Percentiles rank a stretch among this genome's conserved stretches.
Conservation (phyloP, 35 echinoderm and acorn worm genomes). For the Anneissia japonica region DNA sequence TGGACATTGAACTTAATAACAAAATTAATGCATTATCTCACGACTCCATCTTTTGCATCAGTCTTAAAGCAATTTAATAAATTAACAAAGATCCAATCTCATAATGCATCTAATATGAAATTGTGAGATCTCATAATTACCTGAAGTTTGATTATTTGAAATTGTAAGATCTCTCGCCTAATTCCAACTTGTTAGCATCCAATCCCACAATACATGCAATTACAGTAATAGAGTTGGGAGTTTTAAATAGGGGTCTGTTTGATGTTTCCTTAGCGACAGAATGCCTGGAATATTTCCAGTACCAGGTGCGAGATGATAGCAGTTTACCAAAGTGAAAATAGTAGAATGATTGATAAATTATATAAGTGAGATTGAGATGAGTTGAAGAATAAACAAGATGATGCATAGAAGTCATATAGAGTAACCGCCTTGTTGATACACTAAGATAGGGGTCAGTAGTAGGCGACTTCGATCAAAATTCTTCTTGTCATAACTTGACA, state of each 20-base stretch:
- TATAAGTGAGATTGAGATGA: background rate
- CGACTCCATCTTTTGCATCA: too few relatives aligned
- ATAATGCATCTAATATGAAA: too few relatives aligned
- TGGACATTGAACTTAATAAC: too few relatives aligned
- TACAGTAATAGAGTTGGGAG: background rate
- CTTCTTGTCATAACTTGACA: background rate
- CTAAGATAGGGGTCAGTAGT: background rate
- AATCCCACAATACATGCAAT: too few relatives aligned
- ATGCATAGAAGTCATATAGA: background rate
- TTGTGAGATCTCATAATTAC: too few relatives aligned
- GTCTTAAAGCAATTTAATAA: too few relatives aligned
- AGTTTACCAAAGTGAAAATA: background rate
- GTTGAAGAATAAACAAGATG: background rate
- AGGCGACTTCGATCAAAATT: background rate
- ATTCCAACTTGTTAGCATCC: too few relatives aligned
- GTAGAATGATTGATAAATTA: background rate
- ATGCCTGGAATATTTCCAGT: background rate
- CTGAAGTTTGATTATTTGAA: too few relatives aligned
- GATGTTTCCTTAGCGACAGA: background rate
- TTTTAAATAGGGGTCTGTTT: background rate
- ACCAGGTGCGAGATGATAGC: background rate
- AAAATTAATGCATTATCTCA: too few relatives aligned
- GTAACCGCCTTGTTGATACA: background rate
- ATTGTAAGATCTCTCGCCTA: too few relatives aligned
- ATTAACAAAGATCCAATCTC: too few relatives aligned